These are phyloP conservation scores for Alfaro cultratus DNA, from an alignment of 2,797 vertebrate genomes.

Conservation along the genomic window DNA sequence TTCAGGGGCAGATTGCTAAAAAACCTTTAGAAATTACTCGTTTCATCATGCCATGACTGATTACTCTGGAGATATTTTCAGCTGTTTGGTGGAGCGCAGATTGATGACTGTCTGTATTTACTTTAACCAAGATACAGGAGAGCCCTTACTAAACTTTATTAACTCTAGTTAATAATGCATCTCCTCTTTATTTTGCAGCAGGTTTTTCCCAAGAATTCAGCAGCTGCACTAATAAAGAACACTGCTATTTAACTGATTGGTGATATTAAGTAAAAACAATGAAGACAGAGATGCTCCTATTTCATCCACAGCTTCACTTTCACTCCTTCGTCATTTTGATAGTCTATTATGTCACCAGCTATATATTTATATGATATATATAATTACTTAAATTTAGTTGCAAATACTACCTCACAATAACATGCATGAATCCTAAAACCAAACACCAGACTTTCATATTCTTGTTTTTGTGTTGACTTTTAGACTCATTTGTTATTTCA, in stretches of 20 bases:
- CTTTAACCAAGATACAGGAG: background rate
- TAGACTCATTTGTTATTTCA: background rate
- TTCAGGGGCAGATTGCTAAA: background rate
- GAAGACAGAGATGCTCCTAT: background rate
- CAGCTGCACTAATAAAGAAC: background rate
- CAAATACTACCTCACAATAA: background rate
- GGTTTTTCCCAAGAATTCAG: background rate
- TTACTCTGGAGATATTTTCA: conserved; percentile 1
- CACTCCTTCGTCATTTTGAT: background rate
- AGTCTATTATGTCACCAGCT: background rate
- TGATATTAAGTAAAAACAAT: background rate
- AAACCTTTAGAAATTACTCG: background rate
- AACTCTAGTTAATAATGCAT: background rate
- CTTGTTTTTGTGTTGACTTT: background rate
- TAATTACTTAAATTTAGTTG: background rate
- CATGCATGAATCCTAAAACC: background rate
- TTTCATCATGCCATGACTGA: conserved; percentile 4
- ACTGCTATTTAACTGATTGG: background rate
- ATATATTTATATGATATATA: background rate
- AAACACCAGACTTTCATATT: background rate
- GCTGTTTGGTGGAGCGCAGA: background rate
- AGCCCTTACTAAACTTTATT: background rate
- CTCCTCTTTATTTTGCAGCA: background rate
- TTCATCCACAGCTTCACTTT: background rate
- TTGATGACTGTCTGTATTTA: background rate